Percentiles rank a stretch among this genome's conserved stretches.
Evolutionary conservation across 2,113 vertebrate species (phyloP).

Genomic region (Phoxinus phoxinus): DNA sequence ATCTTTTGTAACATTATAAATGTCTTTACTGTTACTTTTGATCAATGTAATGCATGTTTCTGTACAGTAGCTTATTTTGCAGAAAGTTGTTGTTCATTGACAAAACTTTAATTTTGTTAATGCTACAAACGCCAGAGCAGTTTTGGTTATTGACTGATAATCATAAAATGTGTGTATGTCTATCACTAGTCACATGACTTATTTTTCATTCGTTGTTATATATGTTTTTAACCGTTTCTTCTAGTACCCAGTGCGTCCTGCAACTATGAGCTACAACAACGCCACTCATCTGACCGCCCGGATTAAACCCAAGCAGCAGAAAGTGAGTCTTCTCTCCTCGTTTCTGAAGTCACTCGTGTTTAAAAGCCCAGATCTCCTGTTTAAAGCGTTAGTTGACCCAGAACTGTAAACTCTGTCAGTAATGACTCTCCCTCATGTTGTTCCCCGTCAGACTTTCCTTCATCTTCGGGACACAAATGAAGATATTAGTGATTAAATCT

Average conservation of each 20-base stretch:
- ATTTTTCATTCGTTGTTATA: too few species aligned
- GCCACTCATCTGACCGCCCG: conserved; percentile 87
- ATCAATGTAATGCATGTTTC: neutral
- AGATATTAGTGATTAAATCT: too few species aligned
- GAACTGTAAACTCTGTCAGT: too few species aligned
- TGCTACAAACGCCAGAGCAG: neutral
- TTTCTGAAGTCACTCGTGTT: neutral
- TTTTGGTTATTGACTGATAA: neutral
- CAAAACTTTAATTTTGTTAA: neutral
- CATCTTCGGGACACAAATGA: too few species aligned
- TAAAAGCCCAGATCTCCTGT: too few species aligned
- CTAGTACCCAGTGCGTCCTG: conserved; percentile 93
- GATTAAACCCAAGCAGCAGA: conserved; percentile 98
- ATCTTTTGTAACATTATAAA: neutral
- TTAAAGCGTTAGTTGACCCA: too few species aligned
- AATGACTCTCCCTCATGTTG: too few species aligned
- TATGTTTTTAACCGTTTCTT: neutral
- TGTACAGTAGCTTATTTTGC: neutral
- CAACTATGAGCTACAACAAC: conserved; percentile 90
- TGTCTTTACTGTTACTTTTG: neutral
- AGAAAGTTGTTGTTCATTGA: neutral
- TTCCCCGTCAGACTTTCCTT: too few species aligned
- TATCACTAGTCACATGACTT: neutral
- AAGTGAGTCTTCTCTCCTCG: conserved; percentile 71
- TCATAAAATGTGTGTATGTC: neutral